phyloP scores from a whole-genome alignment of 2,113 vertebrate species.

The Lipotes vexillifer region DNA sequence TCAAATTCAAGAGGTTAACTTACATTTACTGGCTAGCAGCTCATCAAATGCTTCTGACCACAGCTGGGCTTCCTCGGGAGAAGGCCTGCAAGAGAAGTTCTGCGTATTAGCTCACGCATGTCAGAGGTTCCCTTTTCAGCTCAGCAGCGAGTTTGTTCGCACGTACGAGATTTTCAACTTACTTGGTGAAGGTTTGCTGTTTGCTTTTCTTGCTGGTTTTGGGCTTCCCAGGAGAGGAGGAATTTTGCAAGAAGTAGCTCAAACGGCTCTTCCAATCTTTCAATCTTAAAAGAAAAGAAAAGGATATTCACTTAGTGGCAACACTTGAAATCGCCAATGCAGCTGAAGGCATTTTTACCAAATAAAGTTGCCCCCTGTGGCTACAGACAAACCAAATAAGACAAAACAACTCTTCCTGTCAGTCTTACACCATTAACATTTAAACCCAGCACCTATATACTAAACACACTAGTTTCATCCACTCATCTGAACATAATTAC shows the following conservation, averaged over 20 bases:
- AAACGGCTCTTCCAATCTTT: constrained; percentile 83
- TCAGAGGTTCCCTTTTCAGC: background rate
- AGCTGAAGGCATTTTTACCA: background rate
- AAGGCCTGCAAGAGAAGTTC: constrained; percentile 81
- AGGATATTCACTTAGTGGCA: background rate
- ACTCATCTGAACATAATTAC: background rate
- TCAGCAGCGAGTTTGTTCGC: background rate
- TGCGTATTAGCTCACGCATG: background rate
- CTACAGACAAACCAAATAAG: background rate
- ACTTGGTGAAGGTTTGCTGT: constrained; percentile 78
- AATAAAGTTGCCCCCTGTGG: background rate
- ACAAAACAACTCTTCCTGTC: background rate
- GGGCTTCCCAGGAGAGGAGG: constrained; percentile 74
- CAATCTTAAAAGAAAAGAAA: constrained; percentile 68
- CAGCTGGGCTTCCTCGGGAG: constrained; percentile 86
- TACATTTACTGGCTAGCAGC: constrained; percentile 91
- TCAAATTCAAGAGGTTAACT: constrained; percentile 68
- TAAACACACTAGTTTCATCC: background rate
- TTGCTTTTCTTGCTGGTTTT: constrained; percentile 79
- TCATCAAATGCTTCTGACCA: constrained; percentile 93
- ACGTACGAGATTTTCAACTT: background rate
- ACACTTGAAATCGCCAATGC: background rate
- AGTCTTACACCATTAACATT: background rate
- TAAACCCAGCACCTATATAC: background rate
- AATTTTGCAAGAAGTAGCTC: constrained; percentile 84